Conservation (phyloP, 2,888 invertebrate species). For the Chrysolina oricalcia region DNA sequence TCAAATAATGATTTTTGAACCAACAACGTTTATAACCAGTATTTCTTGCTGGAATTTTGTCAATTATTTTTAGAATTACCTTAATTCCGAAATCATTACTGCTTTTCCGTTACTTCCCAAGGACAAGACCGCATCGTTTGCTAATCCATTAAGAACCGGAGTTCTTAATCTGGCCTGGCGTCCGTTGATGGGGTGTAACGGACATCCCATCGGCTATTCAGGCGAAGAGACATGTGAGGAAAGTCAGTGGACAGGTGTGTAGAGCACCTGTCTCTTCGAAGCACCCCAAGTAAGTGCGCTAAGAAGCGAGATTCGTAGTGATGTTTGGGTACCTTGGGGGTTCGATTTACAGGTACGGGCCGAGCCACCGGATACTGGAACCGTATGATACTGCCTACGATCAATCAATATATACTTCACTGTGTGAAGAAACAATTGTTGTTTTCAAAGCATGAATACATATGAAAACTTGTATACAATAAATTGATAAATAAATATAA, state of each 20-base stretch:
- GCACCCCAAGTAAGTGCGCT: constrained; percentile 50
- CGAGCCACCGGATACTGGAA: constrained; percentile 4
- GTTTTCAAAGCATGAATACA: too few relatives aligned
- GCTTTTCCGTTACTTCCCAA: not conserved
- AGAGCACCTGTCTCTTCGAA: constrained; percentile 61
- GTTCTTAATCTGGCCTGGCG: constrained; percentile 29
- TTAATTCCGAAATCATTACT: not conserved
- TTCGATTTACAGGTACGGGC: constrained; percentile 8
- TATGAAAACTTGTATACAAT: too few relatives aligned
- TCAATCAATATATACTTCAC: too few relatives aligned
- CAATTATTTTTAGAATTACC: too few relatives aligned
- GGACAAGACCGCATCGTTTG: not conserved
- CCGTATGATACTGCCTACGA: not conserved
- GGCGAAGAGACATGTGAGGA: constrained; percentile 66
- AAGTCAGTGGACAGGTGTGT: constrained; percentile 65
- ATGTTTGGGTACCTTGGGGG: constrained; percentile 28
- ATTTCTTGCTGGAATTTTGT: too few relatives aligned
- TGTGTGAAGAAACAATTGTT: too few relatives aligned
- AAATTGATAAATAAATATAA: too few relatives aligned
- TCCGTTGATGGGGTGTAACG: constrained; percentile 63
- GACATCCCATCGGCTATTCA: constrained; percentile 60
- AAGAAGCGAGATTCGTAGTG: constrained; percentile 40
- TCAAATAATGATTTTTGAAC: too few relatives aligned
- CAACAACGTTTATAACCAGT: too few relatives aligned
- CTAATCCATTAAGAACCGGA: constrained; percentile 17